These are phyloP conservation scores for Entomobrya proxima DNA, from an alignment of 2,888 invertebrate species.

Conservation along the genomic window DNA sequence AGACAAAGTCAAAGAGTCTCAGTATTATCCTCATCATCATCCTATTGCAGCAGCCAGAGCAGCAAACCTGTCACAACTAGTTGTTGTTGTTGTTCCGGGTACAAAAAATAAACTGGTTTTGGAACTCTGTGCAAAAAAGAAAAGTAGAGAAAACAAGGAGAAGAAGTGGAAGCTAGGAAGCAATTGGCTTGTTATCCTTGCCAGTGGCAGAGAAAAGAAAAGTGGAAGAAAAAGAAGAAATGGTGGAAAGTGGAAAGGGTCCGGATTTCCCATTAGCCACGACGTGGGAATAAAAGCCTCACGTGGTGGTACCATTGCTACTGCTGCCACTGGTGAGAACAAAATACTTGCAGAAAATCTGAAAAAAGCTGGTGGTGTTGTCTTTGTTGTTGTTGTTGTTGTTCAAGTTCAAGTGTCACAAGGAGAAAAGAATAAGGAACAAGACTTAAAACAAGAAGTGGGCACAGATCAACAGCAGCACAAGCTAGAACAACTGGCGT, in stretches of 20 bases:
- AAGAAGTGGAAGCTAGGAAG: neutral
- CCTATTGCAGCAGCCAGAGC: neutral
- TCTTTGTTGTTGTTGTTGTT: too few relatives aligned
- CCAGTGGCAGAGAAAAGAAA: neutral
- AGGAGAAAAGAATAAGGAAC: too few relatives aligned
- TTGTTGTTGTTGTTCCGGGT: too few relatives aligned
- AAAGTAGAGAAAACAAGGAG: too few relatives aligned
- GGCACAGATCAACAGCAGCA: neutral
- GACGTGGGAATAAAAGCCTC: conserved; percentile 38
- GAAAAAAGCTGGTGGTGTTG: neutral
- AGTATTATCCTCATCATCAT: neutral
- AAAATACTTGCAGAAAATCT: neutral
- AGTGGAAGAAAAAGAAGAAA: neutral
- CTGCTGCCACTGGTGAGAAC: neutral
- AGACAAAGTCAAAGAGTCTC: neutral
- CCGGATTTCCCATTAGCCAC: conserved; percentile 48
- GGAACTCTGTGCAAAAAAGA: too few relatives aligned
- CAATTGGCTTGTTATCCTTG: neutral
- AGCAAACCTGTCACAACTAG: too few relatives aligned
- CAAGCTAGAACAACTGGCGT: neutral
- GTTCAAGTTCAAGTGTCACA: conserved; percentile 22
- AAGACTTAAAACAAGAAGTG: too few relatives aligned
- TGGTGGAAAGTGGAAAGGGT: neutral
- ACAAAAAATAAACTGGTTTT: too few relatives aligned
- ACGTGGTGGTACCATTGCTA: conserved; percentile 27